Conservation (phyloP, 2,113 vertebrate species). For the Heloderma charlesbogerti region DNA sequence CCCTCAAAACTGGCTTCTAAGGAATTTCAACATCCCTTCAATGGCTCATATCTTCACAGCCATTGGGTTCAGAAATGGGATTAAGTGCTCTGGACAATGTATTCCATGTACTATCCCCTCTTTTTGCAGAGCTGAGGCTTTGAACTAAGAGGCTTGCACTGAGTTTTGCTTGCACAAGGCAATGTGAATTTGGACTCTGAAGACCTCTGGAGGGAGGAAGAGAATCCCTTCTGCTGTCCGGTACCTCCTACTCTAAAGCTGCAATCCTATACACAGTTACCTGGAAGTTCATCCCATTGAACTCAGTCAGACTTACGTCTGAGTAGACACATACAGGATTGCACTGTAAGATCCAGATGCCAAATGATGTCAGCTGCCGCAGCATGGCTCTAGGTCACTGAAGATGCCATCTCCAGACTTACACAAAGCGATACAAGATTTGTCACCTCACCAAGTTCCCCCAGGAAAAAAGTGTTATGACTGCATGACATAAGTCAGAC, state of each 20-base stretch:
- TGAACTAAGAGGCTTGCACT: not conserved
- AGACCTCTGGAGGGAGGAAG: not conserved
- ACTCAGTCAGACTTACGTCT: too few species aligned
- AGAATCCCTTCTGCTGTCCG: not conserved
- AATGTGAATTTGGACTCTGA: not conserved
- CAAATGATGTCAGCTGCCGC: too few species aligned
- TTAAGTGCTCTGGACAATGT: not conserved
- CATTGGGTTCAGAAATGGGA: not conserved
- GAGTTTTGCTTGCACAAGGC: not conserved
- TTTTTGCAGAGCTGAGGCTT: not conserved
- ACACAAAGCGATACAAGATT: not conserved
- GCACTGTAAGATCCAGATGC: too few species aligned
- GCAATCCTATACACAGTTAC: too few species aligned
- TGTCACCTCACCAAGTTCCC: not conserved
- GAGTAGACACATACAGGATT: too few species aligned
- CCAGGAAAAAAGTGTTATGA: not conserved
- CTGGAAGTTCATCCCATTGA: too few species aligned
- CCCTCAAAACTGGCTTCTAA: not conserved
- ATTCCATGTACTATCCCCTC: not conserved
- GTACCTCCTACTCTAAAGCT: not conserved
- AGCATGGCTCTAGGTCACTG: not conserved
- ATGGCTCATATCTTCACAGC: slow-evolving; percentile 6
- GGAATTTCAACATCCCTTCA: not conserved
- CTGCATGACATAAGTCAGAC: not conserved
- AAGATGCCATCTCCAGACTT: not conserved